Evolutionary conservation across 2,888 invertebrate species (phyloP), one percentile per base, ranked within the genome.

Genomic region (Apotomis betuletana): DNA sequence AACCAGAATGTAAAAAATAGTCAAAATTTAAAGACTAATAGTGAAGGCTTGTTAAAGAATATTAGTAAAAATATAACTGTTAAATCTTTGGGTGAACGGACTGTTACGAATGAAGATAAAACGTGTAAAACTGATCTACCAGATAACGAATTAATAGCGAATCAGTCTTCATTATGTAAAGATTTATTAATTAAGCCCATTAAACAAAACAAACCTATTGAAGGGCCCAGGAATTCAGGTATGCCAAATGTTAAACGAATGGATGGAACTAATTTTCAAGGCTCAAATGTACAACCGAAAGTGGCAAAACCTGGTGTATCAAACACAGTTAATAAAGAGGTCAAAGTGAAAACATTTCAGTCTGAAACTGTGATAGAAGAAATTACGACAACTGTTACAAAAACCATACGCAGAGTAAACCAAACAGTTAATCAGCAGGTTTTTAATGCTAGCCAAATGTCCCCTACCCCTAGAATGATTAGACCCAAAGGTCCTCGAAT

Each of bases 371-470:
- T 92, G 13, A 90, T 92, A 75, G 86, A 93, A 85, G 93, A 93
- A 84, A 88, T 93, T 51, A 93, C 92, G 5, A 92, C 92, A 63
- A 93, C 93, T 46, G 92, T 93, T 3, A 93, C 93, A 8, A 92
- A 92, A 86, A 93, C 92, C 8, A 89, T 93, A 75, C 87, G 91
- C 79, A 92, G 91, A 27, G 87, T 92, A 0, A 92, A 91, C 76
- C 90, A 91, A 79, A 65, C 57, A 27, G 87, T 85, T 36, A 90
- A 91, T 74, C 89, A 91, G 80, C 87, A 90, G 81, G 79, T 88
- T 46, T 84, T 83, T 75, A 87, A 83, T 76, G 76, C 79, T 58
- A 81, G 74, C 64, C 86, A 87, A 74, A 79, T 76, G n/a, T 78
- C 69, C 72, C 75, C 78, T 57, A 74, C 72, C 69, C 75, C 82